Evolutionary conservation across 2,888 invertebrate species (phyloP).

Genomic region (Lasius platythorax): DNA sequence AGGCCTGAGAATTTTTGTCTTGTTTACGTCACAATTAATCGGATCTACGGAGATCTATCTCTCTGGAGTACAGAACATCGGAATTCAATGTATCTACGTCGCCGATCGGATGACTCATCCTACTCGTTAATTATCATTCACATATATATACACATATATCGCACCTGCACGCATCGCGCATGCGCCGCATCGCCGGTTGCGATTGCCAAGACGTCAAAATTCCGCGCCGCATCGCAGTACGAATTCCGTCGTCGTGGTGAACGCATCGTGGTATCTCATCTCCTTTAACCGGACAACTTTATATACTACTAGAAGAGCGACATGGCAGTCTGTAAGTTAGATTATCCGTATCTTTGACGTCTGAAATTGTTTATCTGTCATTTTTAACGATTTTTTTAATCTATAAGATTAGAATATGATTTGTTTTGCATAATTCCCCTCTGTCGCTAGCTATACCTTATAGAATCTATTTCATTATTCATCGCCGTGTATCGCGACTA

Average conservation of each 20-base stretch:
- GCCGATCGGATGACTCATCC: conserved; percentile 38
- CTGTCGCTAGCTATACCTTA: neutral
- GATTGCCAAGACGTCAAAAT: conserved; percentile 44
- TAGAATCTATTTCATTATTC: conserved; percentile 8
- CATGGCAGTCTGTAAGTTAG: conserved; percentile 70
- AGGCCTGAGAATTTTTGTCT: neutral
- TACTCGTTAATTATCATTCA: conserved; percentile 47
- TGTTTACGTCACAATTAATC: conserved; percentile 30
- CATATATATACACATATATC: conserved; percentile 15
- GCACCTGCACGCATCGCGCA: conserved; percentile 34
- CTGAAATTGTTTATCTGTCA: neutral
- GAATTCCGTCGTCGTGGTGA: conserved; percentile 36
- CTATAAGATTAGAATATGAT: neutral
- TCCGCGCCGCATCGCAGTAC: conserved; percentile 61
- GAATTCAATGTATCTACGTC: conserved; percentile 28
- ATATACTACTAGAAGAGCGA: neutral
- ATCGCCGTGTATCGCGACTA: neutral
- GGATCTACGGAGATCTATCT: conserved; percentile 25
- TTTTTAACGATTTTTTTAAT: neutral
- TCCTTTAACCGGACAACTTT: neutral
- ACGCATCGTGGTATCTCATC: neutral
- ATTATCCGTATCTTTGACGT: neutral
- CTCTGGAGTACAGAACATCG: neutral
- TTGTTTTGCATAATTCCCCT: neutral
- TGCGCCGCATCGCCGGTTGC: conserved; percentile 32